Evolutionary conservation across 2,113 vertebrate genomes (phyloP), one percentile per base, ranked within the genome.

Genomic region (Aegithalos caudatus): DNA sequence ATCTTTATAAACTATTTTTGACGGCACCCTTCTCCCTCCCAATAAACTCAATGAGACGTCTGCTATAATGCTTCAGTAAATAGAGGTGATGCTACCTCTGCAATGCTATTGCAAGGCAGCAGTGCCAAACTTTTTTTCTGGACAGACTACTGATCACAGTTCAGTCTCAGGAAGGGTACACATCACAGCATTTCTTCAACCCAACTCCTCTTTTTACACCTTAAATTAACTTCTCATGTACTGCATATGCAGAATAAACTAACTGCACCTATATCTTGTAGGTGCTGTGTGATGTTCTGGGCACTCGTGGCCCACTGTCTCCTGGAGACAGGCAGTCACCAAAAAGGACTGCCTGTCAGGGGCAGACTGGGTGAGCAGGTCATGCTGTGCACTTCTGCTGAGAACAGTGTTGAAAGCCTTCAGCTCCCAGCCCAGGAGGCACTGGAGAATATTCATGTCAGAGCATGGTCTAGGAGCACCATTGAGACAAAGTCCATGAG

Each of bases 391-490:
- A 40, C 53, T 67, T 88, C 12, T 31, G 29, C 38, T 38, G 28
- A 79, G 11, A n/a, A 24, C 28, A 48, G 37, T 14, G 14, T 71
- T 47, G 28, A 71, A 9, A 76, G 60, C 58, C 64, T 47, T 47
- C 70, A 90, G 60, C 5, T 8, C 5, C 23, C 16, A 71, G 16
- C 14, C 45, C 56, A 33, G 16, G 14, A 42, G 42, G 27, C 42
- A 29, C 47, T 24, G 62, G 31, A 40, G 45, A 83, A 21, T 25
- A 18, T 27, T 58, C 33, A 18, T 0, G 0, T 10, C 50, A n/a
- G 28, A 66, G 19, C 44, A 47, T 1, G 7, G 24, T 4, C 10
- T 64, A 40, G 35, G 18, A 82, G 35, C 44, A 64, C 12, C 23
- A 35, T 18, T 0, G 3, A 77, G 58, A 53, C n/a, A 42, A 2